A percentile compares a stretch with the other conserved stretches of the same genome.
phyloP scores from a whole-genome alignment of 1,140 invertebrate species.

The Papilio helenus region DNA sequence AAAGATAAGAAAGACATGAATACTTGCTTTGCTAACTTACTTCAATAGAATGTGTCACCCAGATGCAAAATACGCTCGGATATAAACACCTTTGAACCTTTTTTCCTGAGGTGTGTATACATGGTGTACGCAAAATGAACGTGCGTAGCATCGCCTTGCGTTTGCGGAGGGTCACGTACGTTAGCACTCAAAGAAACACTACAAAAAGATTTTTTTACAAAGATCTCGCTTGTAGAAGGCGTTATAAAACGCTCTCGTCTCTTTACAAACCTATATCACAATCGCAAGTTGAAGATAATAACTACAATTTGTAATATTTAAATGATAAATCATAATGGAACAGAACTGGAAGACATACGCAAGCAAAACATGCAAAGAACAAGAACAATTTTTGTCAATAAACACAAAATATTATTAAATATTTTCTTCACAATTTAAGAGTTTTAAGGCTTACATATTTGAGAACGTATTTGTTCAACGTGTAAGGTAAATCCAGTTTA shows the following conservation, averaged over 20 bases:
- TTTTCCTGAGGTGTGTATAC: neutral
- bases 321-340: too few species aligned
- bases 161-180: neutral
- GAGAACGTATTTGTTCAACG: constrained; percentile 23
- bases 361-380: too few species aligned
- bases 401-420: neutral
- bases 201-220: constrained; percentile 26
- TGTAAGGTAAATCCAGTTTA: constrained; percentile 31
- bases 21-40: constrained; percentile 7
- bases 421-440: neutral
- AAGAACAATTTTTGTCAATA: too few species aligned
- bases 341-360: too few species aligned
- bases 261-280: neutral
- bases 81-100: constrained; percentile 19
- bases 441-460: neutral
- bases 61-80: neutral
- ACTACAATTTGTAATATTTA: neutral
- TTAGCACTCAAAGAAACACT: constrained; percentile 23
- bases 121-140: constrained; percentile 20
- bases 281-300: neutral
- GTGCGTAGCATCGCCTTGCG: constrained; percentile 17
- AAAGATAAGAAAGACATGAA: neutral
- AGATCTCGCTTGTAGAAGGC: neutral
- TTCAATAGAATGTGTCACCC: constrained; percentile 7
- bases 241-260: neutral